A percentile compares a stretch with the other conserved stretches of the same genome.
phyloP scores from a whole-genome alignment of 35 echinoderm and acorn worm genomes.

The Lytechinus variegatus region DNA sequence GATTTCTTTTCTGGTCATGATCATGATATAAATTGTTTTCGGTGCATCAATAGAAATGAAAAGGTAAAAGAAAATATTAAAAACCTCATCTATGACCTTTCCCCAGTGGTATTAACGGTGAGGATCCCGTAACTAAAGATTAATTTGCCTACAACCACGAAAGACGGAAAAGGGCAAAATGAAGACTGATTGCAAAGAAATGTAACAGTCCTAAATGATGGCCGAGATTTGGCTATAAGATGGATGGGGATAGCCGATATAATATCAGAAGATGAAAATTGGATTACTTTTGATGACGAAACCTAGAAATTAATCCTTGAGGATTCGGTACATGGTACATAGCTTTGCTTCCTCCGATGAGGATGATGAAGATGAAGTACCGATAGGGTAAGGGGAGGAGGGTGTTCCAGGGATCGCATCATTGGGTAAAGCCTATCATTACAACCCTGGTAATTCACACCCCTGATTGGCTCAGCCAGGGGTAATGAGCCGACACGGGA shows the following conservation, averaged over 20 bases:
- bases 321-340: not conserved
- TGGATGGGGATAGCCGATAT: not conserved
- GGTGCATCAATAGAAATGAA: too few relatives aligned
- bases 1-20: too few relatives aligned
- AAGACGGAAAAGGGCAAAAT: not conserved
- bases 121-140: too few relatives aligned
- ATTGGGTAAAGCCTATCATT: not conserved
- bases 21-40: too few relatives aligned
- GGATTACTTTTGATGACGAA: conserved; percentile 18
- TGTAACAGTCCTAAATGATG: not conserved
- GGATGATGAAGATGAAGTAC: not conserved
- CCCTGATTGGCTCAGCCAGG: not conserved
- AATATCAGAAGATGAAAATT: not conserved
- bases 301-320: not conserved
- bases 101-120: too few relatives aligned
- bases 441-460: not conserved
- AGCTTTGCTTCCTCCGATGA: not conserved
- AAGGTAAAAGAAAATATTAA: too few relatives aligned
- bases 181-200: not conserved
- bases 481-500: not conserved
- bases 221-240: not conserved
- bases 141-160: too few relatives aligned
- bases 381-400: not conserved
- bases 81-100: too few relatives aligned
- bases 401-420: not conserved